A percentile compares a stretch with the other conserved stretches of the same genome.
Conservation (phyloP, 1,140 invertebrate genomes). For the Mamestra configurata region DNA sequence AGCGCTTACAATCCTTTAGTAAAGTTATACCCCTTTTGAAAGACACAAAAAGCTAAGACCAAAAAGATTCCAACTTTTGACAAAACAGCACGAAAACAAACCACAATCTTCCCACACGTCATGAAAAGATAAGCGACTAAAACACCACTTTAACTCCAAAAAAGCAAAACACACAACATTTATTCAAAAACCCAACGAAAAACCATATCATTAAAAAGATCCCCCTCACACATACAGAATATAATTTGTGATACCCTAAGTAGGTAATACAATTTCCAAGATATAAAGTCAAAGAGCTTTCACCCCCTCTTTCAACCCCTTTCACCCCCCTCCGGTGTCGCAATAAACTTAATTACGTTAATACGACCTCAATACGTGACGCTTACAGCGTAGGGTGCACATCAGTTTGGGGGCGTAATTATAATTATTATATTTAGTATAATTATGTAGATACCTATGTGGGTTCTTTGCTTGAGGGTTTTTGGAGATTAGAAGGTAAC, state of each 20-base stretch:
- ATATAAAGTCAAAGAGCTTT: slow-evolving; percentile 71
- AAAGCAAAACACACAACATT: not conserved
- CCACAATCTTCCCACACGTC: not conserved
- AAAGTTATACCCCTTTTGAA: not conserved
- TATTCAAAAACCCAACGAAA: not conserved
- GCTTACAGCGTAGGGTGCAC: slow-evolving; percentile 60
- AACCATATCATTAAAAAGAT: slow-evolving; percentile 35
- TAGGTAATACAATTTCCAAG: slow-evolving; percentile 70
- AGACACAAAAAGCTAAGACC: too few relatives aligned
- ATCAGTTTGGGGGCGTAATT: slow-evolving; percentile 47
- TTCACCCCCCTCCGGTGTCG: slow-evolving; percentile 58
- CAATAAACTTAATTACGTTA: slow-evolving; percentile 81
- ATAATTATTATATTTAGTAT: slow-evolving; percentile 22
- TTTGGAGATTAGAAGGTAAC: too few relatives aligned
- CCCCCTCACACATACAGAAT: slow-evolving; percentile 28
- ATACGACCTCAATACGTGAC: slow-evolving; percentile 73
- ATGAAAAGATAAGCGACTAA: not conserved
- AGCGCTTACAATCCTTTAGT: not conserved
- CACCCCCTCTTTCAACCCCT: not conserved
- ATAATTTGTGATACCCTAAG: slow-evolving; percentile 59
- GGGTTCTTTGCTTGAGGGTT: too few relatives aligned
- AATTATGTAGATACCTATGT: not conserved
- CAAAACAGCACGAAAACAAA: not conserved
- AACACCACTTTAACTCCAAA: not conserved
- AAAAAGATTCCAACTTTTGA: not conserved